Evolutionary conservation across 2,888 invertebrate species (phyloP), one percentile per base, ranked within the genome.

Genomic region (Toxonevra muliebris): DNA sequence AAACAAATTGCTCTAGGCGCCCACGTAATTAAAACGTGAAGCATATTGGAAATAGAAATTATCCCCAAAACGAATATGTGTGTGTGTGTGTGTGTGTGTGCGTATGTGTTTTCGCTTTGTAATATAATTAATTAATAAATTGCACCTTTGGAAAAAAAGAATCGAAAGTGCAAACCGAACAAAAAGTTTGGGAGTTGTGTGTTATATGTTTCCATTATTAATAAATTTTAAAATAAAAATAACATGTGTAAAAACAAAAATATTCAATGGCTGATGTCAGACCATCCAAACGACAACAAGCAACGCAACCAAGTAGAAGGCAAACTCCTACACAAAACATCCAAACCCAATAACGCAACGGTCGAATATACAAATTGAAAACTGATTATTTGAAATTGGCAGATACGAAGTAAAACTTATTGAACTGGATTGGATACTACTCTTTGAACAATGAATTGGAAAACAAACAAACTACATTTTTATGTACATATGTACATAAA

Each of bases 11-110:
- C 48, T 50, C 55, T 55, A 17, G 30, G 57, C 64, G 57, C 57
- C 64, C 48, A 48, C 30, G 40, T 48, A 48, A 64, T 64, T 64
- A 55, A 64, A 57, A 61, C 40, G n/a, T 30, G 30, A 2, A 30
- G 30, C 30, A 30, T 30, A n/a, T n/a, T n/a, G n/a, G n/a, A n/a
- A n/a, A n/a, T n/a, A n/a, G n/a, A n/a, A n/a, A n/a, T n/a, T n/a
- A n/a, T n/a, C n/a, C 41, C 30, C n/a, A 30, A 12, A 20, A 11
- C 17, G 40, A 55, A 7, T 41, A 12, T 19, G 0, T 43, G 19
- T 30, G 12, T 45, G 30, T 50, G 40, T n/a, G 40, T 48, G 17
- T 45, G n/a, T 20, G 15, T 45, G 30, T 50, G 40, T n/a, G 40
- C 20, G 17, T 45, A 10, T 20, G 15, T 50, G 12, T 58, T 19